Percentiles rank a stretch among this genome's conserved stretches.
Conservation (phyloP, 2,797 vertebrate genomes). For the Petrocephalus schoutedeni region DNA sequence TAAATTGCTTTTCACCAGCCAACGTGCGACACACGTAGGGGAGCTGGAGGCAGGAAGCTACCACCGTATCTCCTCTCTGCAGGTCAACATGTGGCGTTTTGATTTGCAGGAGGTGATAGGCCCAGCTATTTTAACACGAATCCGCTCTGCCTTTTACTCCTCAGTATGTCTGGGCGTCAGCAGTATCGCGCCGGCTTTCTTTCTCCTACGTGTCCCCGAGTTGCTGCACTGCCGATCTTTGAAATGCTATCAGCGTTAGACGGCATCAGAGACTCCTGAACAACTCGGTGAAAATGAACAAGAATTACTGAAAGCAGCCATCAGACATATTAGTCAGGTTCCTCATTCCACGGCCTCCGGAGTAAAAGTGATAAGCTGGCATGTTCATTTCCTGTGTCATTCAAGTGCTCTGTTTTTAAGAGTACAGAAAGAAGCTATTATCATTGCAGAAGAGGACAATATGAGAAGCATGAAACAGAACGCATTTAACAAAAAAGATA, state of each 20-base stretch:
- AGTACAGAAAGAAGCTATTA: not conserved
- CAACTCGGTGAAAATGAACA: constrained; percentile 27
- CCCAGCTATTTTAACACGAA: constrained; percentile 7
- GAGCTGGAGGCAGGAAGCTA: not conserved
- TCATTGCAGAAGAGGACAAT: not conserved
- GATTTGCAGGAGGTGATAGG: constrained; percentile 10
- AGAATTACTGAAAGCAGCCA: constrained; percentile 30
- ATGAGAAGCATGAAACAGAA: not conserved
- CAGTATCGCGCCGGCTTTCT: constrained; percentile 25
- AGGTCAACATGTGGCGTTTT: not conserved
- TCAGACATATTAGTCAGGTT: constrained; percentile 28
- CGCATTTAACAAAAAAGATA: not conserved
- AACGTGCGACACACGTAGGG: not conserved
- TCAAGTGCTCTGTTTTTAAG: not conserved
- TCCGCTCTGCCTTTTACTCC: not conserved
- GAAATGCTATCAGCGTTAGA: not conserved
- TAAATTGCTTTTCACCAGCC: constrained; percentile 64
- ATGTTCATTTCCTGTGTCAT: not conserved
- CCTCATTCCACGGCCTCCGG: not conserved
- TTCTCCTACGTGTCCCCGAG: not conserved
- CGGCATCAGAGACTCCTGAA: constrained; percentile 18
- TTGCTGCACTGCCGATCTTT: not conserved
- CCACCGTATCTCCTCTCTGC: constrained; percentile 14
- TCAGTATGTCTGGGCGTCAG: constrained; percentile 20
- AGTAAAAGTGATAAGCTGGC: constrained; percentile 18